Evolutionary conservation across 2,888 invertebrate genomes (phyloP).

Genomic region (Yponomeuta cagnagella): DNA sequence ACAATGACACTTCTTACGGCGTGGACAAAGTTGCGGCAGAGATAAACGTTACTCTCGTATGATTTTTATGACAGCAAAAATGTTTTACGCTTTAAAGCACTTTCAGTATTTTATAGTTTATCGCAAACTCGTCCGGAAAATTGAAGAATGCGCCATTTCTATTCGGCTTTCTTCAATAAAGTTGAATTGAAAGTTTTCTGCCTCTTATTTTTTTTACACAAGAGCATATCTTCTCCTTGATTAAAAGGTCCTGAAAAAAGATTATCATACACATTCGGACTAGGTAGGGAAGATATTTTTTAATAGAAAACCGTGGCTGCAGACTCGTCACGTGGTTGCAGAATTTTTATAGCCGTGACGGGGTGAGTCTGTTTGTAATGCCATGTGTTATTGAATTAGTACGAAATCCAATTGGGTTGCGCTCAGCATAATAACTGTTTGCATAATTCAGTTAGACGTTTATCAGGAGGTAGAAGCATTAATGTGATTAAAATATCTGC

Average conservation of each 20-base stretch:
- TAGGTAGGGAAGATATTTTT: too few relatives aligned
- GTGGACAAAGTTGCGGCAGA: too few relatives aligned
- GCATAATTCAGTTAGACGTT: slow-evolving; percentile 1
- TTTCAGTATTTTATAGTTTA: not conserved
- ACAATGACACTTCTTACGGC: too few relatives aligned
- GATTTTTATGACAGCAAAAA: not conserved
- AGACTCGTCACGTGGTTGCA: not conserved
- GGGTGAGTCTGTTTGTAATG: not conserved
- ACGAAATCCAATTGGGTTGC: not conserved
- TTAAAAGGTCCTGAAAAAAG: too few relatives aligned
- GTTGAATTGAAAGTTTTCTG: not conserved
- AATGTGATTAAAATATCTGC: not conserved
- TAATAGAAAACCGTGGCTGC: not conserved
- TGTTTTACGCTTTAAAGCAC: not conserved
- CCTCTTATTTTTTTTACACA: too few relatives aligned
- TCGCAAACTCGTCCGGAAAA: not conserved
- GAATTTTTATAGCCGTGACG: not conserved
- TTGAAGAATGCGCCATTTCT: not conserved
- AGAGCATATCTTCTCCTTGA: too few relatives aligned
- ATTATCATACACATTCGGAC: too few relatives aligned
- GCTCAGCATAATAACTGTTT: not conserved
- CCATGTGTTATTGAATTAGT: not conserved
- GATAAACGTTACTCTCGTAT: not conserved
- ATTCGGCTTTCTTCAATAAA: not conserved
- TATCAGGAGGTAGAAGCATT: not conserved